Percentiles rank a stretch among this genome's conserved stretches.
Conservation (phyloP, 2,113 vertebrate genomes). For the Helogale parvula region DNA sequence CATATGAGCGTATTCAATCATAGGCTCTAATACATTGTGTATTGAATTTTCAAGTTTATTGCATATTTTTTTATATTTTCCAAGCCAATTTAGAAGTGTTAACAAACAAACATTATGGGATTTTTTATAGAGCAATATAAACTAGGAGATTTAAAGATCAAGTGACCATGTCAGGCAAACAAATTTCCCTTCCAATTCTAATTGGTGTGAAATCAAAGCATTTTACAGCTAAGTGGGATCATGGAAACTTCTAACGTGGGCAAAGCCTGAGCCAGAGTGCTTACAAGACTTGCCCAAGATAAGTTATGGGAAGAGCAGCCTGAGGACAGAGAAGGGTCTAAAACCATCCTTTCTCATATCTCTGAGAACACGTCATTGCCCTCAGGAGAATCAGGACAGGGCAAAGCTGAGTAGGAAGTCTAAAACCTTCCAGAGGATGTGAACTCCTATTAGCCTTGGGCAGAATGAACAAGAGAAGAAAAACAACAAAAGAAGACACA, state of each 20-base stretch:
- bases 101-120: not conserved
- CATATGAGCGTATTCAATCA: not conserved
- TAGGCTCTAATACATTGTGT: not conserved
- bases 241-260: not conserved
- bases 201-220: not conserved
- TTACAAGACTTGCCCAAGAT: not conserved
- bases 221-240: slow-evolving; percentile 7
- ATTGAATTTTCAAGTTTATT: not conserved
- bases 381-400: not conserved
- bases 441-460: not conserved
- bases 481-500: not conserved
- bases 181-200: slow-evolving; percentile 12
- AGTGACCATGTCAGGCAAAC: not conserved
- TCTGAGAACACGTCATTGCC: not conserved
- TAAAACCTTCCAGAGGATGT: not conserved
- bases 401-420: not conserved
- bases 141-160: not conserved
- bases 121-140: not conserved
- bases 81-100: not conserved
- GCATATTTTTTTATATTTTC: not conserved
- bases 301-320: not conserved
- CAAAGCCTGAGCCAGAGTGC: not conserved
- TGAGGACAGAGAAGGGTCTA: not conserved
- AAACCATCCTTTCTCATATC: not conserved
- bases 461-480: not conserved